phyloP scores from a whole-genome alignment of 2,797 vertebrate species.

The Garrulus glandarius region DNA sequence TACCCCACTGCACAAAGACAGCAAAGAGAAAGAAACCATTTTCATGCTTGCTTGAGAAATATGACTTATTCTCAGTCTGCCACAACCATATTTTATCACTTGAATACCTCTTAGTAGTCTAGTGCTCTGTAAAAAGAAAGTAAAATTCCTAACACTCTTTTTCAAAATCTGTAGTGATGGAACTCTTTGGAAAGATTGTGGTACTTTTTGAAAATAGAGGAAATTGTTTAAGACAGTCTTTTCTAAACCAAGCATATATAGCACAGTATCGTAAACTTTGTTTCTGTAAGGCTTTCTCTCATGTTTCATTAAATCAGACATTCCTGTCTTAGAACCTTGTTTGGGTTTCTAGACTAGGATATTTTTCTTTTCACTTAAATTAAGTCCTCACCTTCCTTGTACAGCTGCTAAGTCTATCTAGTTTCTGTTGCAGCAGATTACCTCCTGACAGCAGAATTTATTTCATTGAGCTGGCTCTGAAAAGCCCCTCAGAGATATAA shows the following conservation, averaged over 20 bases:
- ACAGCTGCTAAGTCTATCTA: background rate
- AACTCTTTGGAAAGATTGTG: background rate
- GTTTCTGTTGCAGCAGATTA: background rate
- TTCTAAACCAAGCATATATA: background rate
- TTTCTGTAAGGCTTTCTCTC: background rate
- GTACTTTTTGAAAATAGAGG: background rate
- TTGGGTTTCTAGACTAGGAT: background rate
- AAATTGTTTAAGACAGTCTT: background rate
- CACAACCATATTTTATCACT: background rate
- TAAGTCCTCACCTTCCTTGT: background rate
- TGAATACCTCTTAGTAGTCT: background rate
- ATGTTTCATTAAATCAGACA: background rate
- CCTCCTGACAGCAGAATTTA: background rate
- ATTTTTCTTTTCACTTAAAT: background rate
- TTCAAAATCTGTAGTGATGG: background rate
- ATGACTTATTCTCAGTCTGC: background rate
- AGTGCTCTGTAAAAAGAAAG: background rate
- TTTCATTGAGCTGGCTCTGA: background rate
- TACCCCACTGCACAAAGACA: background rate
- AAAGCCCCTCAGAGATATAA: background rate
- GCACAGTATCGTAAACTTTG: background rate
- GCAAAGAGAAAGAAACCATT: background rate
- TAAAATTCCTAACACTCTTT: background rate
- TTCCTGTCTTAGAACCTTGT: background rate
- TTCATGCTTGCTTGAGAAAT: background rate